A percentile compares a stretch with the other conserved stretches of the same genome.
Evolutionary conservation across 64 coral and sea anemone genomes (phyloP).

Genomic region (Actinia tenebrosa): DNA sequence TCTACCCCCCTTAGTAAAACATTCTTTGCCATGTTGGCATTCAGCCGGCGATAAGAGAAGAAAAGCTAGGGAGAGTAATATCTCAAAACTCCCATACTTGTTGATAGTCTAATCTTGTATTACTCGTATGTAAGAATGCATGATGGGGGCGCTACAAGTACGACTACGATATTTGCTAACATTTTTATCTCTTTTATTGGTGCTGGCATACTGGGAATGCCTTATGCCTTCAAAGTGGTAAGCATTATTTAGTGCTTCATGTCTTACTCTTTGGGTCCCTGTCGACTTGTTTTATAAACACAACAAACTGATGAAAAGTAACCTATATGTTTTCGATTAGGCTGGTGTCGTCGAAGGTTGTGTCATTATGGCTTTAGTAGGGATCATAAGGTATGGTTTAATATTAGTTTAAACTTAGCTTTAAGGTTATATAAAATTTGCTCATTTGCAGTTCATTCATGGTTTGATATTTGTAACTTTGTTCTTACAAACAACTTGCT

Average conservation of each 20-base stretch:
- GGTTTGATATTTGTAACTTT: no score
- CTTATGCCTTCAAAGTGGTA: slow-evolving; percentile 96
- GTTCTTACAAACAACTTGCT: no score
- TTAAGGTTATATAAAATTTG: no score
- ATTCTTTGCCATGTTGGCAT: slow-evolving; percentile 13
- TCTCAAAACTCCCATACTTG: neutral
- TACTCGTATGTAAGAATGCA: slow-evolving; percentile 44
- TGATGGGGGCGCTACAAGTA: slow-evolving; percentile 92
- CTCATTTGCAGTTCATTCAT: no score
- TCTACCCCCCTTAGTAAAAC: neutral
- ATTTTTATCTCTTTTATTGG: slow-evolving; percentile 99
- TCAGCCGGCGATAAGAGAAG: neutral
- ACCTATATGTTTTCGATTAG: slow-evolving; percentile 33
- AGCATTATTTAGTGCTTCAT: slow-evolving; percentile 7
- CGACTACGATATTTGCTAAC: slow-evolving; percentile 95
- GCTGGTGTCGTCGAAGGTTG: slow-evolving; percentile 92
- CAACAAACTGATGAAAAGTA: neutral
- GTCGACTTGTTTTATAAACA: no score
- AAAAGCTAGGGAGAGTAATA: neutral
- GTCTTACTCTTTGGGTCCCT: neutral
- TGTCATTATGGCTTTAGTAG: slow-evolving; percentile 78
- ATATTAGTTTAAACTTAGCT: neutral
- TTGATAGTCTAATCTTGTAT: neutral
- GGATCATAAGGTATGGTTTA: slow-evolving; percentile 75
- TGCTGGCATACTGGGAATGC: slow-evolving; percentile 97